Conservation (phyloP, 2,797 vertebrate species). For the Novumbra hubbsi region DNA sequence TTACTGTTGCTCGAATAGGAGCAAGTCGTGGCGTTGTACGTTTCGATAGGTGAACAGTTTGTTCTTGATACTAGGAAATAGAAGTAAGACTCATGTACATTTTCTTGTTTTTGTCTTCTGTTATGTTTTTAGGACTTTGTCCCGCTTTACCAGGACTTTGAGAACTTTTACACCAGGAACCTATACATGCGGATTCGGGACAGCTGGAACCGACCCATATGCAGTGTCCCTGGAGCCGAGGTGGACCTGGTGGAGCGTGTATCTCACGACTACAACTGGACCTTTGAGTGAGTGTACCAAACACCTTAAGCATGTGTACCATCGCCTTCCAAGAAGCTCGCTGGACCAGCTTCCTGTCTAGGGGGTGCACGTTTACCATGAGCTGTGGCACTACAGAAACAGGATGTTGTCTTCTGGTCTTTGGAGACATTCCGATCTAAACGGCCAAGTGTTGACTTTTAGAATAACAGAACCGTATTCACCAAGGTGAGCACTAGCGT, state of each 20-base stretch:
- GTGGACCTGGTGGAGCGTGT: constrained; percentile 86
- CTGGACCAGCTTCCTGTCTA: not conserved
- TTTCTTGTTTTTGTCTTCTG: not conserved
- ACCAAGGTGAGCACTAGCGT: not conserved
- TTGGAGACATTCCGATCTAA: no score
- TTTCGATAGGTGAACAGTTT: not conserved
- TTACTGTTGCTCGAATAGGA: not conserved
- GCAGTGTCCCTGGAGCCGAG: constrained; percentile 87
- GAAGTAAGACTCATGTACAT: not conserved
- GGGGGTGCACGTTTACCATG: not conserved
- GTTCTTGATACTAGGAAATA: not conserved
- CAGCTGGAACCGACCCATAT: constrained; percentile 91
- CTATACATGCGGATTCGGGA: constrained; percentile 94
- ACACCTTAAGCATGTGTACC: not conserved
- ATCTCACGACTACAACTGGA: constrained; percentile 92
- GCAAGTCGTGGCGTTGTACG: no score
- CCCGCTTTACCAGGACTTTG: constrained; percentile 93
- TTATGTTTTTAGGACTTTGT: constrained; percentile 83
- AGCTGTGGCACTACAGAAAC: not conserved
- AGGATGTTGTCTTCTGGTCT: not conserved
- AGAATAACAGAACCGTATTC: not conserved
- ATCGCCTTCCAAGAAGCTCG: not conserved
- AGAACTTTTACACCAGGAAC: constrained; percentile 93
- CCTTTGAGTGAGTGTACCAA: constrained; percentile 85
- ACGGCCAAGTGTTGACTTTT: no score